A percentile compares a stretch with the other conserved stretches of the same genome.
These are phyloP conservation scores for Drosophila greeni DNA, from an alignment of 2,888 invertebrate genomes.

Conservation along the genomic window DNA sequence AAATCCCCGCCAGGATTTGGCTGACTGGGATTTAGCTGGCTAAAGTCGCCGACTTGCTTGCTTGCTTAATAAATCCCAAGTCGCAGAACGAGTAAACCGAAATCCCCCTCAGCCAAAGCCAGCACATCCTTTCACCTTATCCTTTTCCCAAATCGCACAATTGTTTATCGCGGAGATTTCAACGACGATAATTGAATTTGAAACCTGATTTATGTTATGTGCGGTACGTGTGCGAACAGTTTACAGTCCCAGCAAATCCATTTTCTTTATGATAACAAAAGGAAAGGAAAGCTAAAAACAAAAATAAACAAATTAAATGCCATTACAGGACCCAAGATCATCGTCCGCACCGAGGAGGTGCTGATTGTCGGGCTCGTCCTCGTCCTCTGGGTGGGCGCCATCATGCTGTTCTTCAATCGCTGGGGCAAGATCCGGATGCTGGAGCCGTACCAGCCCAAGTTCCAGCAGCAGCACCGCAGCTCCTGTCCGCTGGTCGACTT, in stretches of 20 bases:
- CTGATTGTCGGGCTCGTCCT: slow-evolving; percentile 91
- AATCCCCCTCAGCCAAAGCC: not conserved
- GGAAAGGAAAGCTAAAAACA: not conserved
- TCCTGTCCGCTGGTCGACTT: slow-evolving; percentile 85
- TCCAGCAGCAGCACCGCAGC: slow-evolving; percentile 90
- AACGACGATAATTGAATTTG: slow-evolving; percentile 58
- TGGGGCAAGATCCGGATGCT: slow-evolving; percentile 97
- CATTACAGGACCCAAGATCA: slow-evolving; percentile 82
- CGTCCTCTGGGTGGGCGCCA: slow-evolving; percentile 92
- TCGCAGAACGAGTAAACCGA: slow-evolving; percentile 6
- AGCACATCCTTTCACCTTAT: not conserved
- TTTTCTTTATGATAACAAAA: not conserved
- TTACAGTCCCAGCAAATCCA: slow-evolving; percentile 32
- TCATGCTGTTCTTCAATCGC: slow-evolving; percentile 93
- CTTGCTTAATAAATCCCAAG: slow-evolving; percentile 31
- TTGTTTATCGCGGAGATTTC: slow-evolving; percentile 36
- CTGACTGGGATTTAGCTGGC: slow-evolving; percentile 5
- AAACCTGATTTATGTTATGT: slow-evolving; percentile 59
- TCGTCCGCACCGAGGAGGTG: slow-evolving; percentile 91
- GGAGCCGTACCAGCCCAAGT: slow-evolving; percentile 94
- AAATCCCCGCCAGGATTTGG: slow-evolving; percentile 22
- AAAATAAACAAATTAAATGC: slow-evolving; percentile 14
- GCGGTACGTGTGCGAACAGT: slow-evolving; percentile 52
- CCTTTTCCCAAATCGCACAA: not conserved
- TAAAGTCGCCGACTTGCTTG: slow-evolving; percentile 18